Percentiles rank a stretch among this genome's conserved stretches.
Conservation (phyloP, 2,888 invertebrate species). For the Cheilosia grossa region DNA sequence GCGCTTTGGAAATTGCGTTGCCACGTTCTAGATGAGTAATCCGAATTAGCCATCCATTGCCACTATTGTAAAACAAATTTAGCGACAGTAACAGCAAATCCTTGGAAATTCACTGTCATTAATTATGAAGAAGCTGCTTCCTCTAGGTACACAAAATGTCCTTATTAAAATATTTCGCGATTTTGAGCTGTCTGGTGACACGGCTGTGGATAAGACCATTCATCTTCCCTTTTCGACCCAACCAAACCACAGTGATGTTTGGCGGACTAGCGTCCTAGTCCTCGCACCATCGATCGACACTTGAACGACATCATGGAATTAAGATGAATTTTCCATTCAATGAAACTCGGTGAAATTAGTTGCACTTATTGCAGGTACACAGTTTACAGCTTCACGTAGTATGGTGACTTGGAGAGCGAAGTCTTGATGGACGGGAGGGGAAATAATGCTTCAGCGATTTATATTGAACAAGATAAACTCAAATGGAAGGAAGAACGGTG, state of each 20-base stretch:
- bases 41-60: not conserved
- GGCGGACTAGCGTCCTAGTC: not conserved
- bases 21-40: not conserved
- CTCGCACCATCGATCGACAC: not conserved
- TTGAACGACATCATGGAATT: constrained; percentile 7
- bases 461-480: constrained; percentile 38
- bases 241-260: not conserved
- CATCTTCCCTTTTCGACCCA: constrained; percentile 17
- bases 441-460: not conserved
- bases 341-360: constrained; percentile 48
- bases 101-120: constrained; percentile 52
- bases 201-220: constrained; percentile 9
- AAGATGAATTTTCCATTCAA: constrained; percentile 57
- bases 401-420: not conserved
- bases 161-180: constrained; percentile 31
- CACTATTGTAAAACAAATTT: constrained; percentile 35
- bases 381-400: constrained; percentile 34
- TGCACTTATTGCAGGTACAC: constrained; percentile 42
- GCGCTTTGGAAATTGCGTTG: too few species aligned
- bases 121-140: constrained; percentile 56
- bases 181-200: not conserved
- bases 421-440: not conserved
- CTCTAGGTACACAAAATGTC: constrained; percentile 51
- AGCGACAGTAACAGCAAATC: constrained; percentile 48
- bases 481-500: not conserved